phyloP scores from a whole-genome alignment of 2,797 vertebrate species.

The Cryptoblepharus egeriae region DNA sequence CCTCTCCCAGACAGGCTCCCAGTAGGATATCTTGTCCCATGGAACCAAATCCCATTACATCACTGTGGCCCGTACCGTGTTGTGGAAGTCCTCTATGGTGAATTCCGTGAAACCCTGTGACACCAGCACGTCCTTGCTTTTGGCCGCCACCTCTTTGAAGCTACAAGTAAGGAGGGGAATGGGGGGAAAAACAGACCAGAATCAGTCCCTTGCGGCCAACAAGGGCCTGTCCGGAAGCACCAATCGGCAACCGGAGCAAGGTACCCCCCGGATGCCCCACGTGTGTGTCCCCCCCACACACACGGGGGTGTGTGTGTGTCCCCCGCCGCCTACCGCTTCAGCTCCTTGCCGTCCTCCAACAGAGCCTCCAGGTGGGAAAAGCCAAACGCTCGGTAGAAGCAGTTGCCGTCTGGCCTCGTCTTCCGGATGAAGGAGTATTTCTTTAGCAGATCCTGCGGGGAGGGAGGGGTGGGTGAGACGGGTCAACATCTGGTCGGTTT shows the following conservation, averaged over 20 bases:
- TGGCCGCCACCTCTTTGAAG: constrained; percentile 91
- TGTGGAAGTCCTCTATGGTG: constrained; percentile 96
- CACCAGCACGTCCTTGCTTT: constrained; percentile 93
- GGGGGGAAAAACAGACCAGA: neutral
- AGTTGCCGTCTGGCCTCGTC: constrained; percentile 93
- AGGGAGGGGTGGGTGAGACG: neutral
- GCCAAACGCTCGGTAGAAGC: constrained; percentile 93
- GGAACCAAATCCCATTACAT: too few relatives aligned
- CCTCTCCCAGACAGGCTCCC: too few relatives aligned
- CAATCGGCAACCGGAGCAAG: neutral
- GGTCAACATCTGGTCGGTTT: neutral
- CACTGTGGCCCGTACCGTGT: constrained; percentile 81
- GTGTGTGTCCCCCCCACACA: fast-evolving
- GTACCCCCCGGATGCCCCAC: fast-evolving
- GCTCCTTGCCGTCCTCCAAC: constrained; percentile 89
- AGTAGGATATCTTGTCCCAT: too few relatives aligned
- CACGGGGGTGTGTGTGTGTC: too few relatives aligned
- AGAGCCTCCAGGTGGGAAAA: constrained; percentile 93
- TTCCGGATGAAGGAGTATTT: constrained; percentile 92
- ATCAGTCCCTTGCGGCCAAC: too few relatives aligned
- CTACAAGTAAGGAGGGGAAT: constrained; percentile 61
- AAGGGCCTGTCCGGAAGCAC: too few relatives aligned
- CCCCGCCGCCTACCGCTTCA: constrained; percentile 79
- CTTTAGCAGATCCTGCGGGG: constrained; percentile 87
- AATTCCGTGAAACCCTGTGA: constrained; percentile 94